Evolutionary conservation across 2,888 invertebrate genomes (phyloP).

Genomic region (Neoaliturus tenellus): DNA sequence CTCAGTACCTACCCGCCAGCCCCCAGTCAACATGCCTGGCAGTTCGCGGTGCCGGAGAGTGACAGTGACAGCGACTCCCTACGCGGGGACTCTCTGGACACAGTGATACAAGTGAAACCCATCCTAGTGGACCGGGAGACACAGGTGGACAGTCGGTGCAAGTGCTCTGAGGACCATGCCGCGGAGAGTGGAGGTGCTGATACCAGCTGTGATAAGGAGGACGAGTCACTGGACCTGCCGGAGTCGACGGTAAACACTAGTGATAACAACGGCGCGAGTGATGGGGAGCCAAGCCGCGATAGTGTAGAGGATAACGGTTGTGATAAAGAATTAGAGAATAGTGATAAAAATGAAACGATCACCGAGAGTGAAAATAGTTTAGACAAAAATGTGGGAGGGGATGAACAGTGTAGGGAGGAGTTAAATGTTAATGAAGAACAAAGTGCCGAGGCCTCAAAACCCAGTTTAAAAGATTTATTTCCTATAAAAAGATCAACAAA

Average conservation of each 20-base stretch:
- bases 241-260: conserved; percentile 5
- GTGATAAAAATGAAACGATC: neutral
- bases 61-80: conserved; percentile 37
- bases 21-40: conserved; percentile 48
- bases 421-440: conserved; percentile 3
- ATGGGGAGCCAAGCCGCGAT: neutral
- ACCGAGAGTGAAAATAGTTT: neutral
- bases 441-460: conserved; percentile 6
- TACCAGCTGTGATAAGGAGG: conserved; percentile 44
- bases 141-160: conserved; percentile 51
- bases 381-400: neutral
- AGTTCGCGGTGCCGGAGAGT: neutral
- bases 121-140: conserved; percentile 35
- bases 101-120: conserved; percentile 18
- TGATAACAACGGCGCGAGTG: neutral
- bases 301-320: neutral
- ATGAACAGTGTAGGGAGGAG: neutral
- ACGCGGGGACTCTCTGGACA: conserved; percentile 43
- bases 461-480: conserved; percentile 38
- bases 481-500: conserved; percentile 41
- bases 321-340: conserved; percentile 13
- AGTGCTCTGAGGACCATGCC: conserved; percentile 34
- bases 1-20: conserved; percentile 51
- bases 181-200: neutral
- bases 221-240: neutral